Base-by-base conservation (phyloP, 2,797 vertebrate genomes). In the Danio tinwini region DNA sequence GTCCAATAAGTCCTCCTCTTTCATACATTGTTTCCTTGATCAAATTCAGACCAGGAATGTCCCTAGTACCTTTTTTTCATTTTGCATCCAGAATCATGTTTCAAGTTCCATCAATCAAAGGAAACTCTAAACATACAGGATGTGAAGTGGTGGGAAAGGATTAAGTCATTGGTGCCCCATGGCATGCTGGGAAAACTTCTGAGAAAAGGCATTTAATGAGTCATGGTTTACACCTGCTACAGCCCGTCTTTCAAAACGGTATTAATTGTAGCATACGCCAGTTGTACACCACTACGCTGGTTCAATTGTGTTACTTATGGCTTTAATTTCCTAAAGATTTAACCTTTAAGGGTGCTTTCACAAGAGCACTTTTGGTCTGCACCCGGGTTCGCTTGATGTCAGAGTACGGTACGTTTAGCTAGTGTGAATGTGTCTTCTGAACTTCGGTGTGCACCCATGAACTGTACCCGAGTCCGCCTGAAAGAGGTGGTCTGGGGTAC, bases 1-100 rank as follows among this genome's bases (percentile, higher is more conserved):
- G 50, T 68, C 8, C 7, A 7, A 47, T 14, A 47, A 16, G 21
- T 44, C 88, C 85, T 87, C 87, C 91, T 47, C 37, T 69, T 91
- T 86, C 86, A 83, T 87, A 3, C 83, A 85, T 90, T 89, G 91
- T 92, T 92, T 91, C 92, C 92, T 90, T 93, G 92, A 94, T 93
- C 90, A 91, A 89, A 90, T 90, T 90, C 82, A 85, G 85, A 86
- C 91, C 68, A 76, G 88, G 89, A 92, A 93, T 92, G 91, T 92
- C 92, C 90, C 89, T 91, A 91, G 21, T 86, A 29, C 83, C 86
- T 87, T 88, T 81, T 80, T 81, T 56, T 49, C 50, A 17, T 59
- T 81, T 62, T 19, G 0, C 45, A 50, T 49, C 13, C n/a, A 58
- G 65, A 75, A 79, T 81, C 71, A 79, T 86, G 78, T 82, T 85